These are phyloP conservation scores for Gambusia affinis DNA, from an alignment of 2,113 vertebrate genomes.

Conservation along the genomic window DNA sequence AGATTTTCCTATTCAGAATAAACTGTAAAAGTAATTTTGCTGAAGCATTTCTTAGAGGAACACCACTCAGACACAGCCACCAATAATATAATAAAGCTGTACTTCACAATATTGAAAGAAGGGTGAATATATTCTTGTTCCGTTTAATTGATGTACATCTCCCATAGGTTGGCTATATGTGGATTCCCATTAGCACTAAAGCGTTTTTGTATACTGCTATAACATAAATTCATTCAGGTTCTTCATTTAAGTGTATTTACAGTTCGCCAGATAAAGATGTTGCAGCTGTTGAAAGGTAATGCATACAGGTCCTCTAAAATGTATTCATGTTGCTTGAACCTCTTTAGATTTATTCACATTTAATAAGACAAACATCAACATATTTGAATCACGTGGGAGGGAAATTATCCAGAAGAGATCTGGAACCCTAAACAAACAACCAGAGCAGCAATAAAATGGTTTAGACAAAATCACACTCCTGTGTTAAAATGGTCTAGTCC, in stretches of 20 bases:
- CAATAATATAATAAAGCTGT: conserved; percentile 11
- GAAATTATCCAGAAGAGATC: too few relatives aligned
- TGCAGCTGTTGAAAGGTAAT: conserved; percentile 12
- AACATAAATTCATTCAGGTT: not conserved
- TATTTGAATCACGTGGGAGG: too few relatives aligned
- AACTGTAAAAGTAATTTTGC: conserved; percentile 16
- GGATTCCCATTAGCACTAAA: conserved; percentile 25
- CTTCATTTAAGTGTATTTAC: conserved; percentile 13
- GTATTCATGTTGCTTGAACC: not conserved
- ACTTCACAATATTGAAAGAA: not conserved
- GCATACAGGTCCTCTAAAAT: not conserved
- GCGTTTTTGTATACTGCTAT: not conserved
- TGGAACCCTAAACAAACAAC: too few relatives aligned
- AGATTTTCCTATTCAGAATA: conserved; percentile 24
- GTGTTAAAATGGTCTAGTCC: too few relatives aligned
- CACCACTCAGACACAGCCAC: not conserved
- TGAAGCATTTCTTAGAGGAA: conserved; percentile 2
- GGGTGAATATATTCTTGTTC: not conserved
- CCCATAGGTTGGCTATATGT: conserved; percentile 20
- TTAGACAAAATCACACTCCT: too few relatives aligned
- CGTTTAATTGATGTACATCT: conserved; percentile 30
- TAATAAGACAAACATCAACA: not conserved
- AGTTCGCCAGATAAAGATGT: not conserved
- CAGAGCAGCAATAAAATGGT: too few relatives aligned
- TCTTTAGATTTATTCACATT: not conserved